Evolutionary conservation across 2,888 invertebrate species (phyloP), one percentile per base, ranked within the genome.

Genomic region (Ecdyonurus torrentis): DNA sequence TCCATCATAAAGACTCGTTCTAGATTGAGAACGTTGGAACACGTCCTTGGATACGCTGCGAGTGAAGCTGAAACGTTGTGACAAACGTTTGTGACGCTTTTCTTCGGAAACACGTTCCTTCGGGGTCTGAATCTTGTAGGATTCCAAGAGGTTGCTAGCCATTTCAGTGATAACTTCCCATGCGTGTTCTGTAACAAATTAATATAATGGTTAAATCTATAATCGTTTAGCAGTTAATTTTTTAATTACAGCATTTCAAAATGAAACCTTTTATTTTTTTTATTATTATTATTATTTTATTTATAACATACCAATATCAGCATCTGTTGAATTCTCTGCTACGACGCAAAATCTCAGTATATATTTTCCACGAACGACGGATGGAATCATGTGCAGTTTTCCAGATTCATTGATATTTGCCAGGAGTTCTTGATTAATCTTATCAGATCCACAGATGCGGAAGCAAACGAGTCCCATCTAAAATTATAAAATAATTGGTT

Each of bases 131-230:
- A 60, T 60, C 71, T 81, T 81, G 79, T 74, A 73, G 62, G 80
- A 84, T 76, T 93, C 91, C 59, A 91, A 73, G 58, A 93, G 77
- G 70, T 91, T 90, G 53, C 85, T 83, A 50, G 91, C 85, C 72
- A 85, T 87, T 71, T 91, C 90, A 0, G 82, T 83, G 69, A 92
- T 91, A 2, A 87, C 83, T 64, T 86, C 84, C 92, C 92, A 92
- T 2, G 91, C 91, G 70, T 82, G 81, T 73, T 90, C 91, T 89
- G 75, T 5, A 73, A 73, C 5, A 23, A 59, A 59, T 10, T 7
- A 55, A 18, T 7, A 37, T 37, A 37, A n/a, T n/a, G n/a, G n/a
- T n/a, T n/a, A n/a, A n/a, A n/a, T n/a, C n/a, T n/a, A n/a, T n/a
- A n/a, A n/a, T n/a, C n/a, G n/a, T n/a, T n/a, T n/a, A n/a, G n/a